phyloP scores from a whole-genome alignment of 1,140 invertebrate genomes.

The Drosophila saltans region DNA sequence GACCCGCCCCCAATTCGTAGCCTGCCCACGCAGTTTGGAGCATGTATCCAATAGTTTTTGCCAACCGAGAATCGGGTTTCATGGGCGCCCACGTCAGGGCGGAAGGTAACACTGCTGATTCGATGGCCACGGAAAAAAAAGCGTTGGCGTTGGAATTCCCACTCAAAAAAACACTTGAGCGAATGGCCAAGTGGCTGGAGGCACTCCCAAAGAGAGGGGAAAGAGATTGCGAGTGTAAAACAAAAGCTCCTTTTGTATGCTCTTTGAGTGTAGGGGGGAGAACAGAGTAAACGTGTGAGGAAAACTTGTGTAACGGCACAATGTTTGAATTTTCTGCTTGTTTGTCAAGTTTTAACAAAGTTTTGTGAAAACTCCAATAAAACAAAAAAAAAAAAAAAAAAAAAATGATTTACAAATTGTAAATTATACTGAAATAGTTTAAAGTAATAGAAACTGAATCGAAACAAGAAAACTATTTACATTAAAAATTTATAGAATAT shows the following conservation, averaged over 20 bases:
- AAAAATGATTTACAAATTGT: conserved; percentile 4
- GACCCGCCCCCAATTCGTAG: conserved; percentile 35
- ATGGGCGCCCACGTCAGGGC: conserved; percentile 49
- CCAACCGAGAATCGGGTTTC: conserved; percentile 39
- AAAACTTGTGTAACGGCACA: conserved; percentile 9
- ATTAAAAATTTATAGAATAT: conserved; percentile 9
- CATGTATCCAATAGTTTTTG: conserved; percentile 57
- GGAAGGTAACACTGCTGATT: conserved; percentile 54
- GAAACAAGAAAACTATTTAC: neutral
- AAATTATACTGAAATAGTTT: neutral
- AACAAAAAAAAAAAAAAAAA: no score
- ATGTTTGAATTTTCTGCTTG: conserved; percentile 12
- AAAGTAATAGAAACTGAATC: neutral
- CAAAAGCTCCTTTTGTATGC: conserved; percentile 35
- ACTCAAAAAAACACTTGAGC: conserved; percentile 32
- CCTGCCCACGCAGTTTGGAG: conserved; percentile 35
- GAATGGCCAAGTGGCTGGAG: neutral
- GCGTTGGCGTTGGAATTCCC: conserved; percentile 46
- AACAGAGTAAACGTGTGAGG: neutral
- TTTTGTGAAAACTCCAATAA: neutral
- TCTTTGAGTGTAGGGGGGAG: neutral
- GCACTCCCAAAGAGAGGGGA: neutral
- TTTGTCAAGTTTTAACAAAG: conserved; percentile 14
- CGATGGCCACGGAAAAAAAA: conserved; percentile 25
- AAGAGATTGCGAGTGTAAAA: neutral